Evolutionary conservation across 2,888 invertebrate species (phyloP).

Genomic region (Anodontia alba): DNA sequence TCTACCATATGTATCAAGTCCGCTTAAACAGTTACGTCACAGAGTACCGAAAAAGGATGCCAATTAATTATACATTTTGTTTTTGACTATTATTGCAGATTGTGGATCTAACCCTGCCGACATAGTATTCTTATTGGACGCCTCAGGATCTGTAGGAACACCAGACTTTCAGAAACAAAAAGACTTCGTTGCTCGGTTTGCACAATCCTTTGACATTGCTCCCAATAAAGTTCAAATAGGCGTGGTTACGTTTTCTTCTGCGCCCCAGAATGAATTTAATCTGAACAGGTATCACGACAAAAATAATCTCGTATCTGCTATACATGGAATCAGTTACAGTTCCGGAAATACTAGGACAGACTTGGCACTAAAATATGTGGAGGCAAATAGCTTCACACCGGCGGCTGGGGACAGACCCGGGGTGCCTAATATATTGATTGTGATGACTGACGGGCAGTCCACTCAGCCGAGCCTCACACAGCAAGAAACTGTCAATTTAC

Average conservation of each 20-base stretch:
- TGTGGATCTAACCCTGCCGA: constrained; percentile 74
- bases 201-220: constrained; percentile 72
- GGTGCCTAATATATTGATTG: constrained; percentile 75
- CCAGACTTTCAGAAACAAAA: constrained; percentile 72
- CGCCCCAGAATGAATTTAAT: constrained; percentile 71
- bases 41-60: too few relatives aligned
- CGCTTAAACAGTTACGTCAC: too few relatives aligned
- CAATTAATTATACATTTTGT: too few relatives aligned
- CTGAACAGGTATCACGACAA: constrained; percentile 50
- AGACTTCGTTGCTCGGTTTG: constrained; percentile 72
- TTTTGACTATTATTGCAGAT: constrained; percentile 57
- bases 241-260: constrained; percentile 68
- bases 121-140: constrained; percentile 74
- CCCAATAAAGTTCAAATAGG: constrained; percentile 74
- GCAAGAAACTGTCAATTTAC: constrained; percentile 34
- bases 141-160: constrained; percentile 70
- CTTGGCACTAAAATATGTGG: too few relatives aligned
- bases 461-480: constrained; percentile 67
- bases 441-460: constrained; percentile 75
- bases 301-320: too few relatives aligned
- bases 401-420: constrained; percentile 72
- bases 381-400: constrained; percentile 40
- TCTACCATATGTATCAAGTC: too few relatives aligned
- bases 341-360: too few relatives aligned
- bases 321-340: too few relatives aligned